These are phyloP conservation scores for Sorex maritimensis DNA, from an alignment of 2,797 vertebrate genomes.

Conservation along the genomic window DNA sequence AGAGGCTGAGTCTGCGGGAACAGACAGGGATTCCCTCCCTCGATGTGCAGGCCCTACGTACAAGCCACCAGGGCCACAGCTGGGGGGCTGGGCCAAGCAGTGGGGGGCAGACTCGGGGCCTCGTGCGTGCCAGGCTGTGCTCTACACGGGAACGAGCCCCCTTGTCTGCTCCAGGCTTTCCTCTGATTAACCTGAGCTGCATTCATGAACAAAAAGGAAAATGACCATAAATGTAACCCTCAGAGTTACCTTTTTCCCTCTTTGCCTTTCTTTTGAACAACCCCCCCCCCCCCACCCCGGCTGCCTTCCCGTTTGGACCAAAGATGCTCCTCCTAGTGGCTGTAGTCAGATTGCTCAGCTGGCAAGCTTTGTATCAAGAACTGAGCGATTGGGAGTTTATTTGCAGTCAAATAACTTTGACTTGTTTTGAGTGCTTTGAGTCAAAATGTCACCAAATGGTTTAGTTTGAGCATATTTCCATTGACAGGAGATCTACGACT, in stretches of 20 bases:
- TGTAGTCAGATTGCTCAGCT: not conserved
- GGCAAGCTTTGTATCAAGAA: not conserved
- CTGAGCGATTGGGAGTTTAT: conserved; percentile 39
- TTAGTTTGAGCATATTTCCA: not conserved
- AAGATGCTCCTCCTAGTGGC: not conserved
- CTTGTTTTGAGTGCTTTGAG: not conserved
- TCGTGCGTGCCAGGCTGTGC: no score
- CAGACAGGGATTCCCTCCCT: no score
- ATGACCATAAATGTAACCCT: not conserved
- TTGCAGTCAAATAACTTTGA: not conserved
- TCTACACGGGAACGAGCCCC: no score
- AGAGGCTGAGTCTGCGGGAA: no score
- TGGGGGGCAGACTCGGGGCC: no score
- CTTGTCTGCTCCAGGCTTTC: no score
- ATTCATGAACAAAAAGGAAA: not conserved
- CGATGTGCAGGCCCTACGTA: no score
- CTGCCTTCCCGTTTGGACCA: not conserved
- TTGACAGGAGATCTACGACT: conserved; percentile 61
- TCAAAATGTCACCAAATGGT: conserved; percentile 7
- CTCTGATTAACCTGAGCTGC: not conserved
- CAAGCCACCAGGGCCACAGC: no score
- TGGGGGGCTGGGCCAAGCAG: no score
- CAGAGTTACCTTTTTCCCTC: not conserved
- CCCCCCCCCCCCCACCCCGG: no score
- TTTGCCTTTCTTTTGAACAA: not conserved